phyloP scores from a whole-genome alignment of 2,797 vertebrate genomes.

The Enteromius afrohamiltoni region DNA sequence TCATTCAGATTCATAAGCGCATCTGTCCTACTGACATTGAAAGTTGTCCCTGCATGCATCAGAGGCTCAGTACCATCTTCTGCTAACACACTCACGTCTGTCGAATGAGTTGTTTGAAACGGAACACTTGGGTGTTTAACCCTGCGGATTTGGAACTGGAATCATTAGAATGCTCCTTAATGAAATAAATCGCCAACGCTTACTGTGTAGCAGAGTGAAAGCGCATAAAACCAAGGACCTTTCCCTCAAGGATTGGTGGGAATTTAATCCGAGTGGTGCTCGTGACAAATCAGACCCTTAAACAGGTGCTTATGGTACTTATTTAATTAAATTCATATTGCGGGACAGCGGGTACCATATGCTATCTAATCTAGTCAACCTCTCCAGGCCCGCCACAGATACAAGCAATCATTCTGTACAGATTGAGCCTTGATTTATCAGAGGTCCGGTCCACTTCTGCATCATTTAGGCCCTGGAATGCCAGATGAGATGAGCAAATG shows the following conservation, averaged over 20 bases:
- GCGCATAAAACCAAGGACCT: neutral
- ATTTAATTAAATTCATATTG: slow-evolving; percentile 39
- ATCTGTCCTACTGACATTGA: slow-evolving; percentile 49
- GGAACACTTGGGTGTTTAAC: slow-evolving; percentile 32
- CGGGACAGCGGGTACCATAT: slow-evolving; percentile 32
- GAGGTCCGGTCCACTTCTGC: slow-evolving; percentile 24
- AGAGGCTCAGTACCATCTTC: slow-evolving; percentile 32
- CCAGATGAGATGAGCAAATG: slow-evolving; percentile 31
- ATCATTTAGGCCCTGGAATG: neutral
- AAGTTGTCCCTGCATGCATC: slow-evolving; percentile 47
- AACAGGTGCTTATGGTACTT: slow-evolving; percentile 26
- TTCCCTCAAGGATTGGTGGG: neutral
- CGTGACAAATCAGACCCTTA: slow-evolving; percentile 20
- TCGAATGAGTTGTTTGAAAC: slow-evolving; percentile 31
- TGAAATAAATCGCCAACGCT: neutral
- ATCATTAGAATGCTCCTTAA: slow-evolving; percentile 12
- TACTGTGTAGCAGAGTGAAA: neutral
- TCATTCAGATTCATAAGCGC: slow-evolving; percentile 42
- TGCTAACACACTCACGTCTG: slow-evolving; percentile 52
- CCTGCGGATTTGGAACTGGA: neutral
- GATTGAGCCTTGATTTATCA: slow-evolving; percentile 38
- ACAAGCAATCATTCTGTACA: slow-evolving; percentile 35
- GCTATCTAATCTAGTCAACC: slow-evolving; percentile 28
- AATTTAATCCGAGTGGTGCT: slow-evolving; percentile 14
- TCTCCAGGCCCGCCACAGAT: slow-evolving; percentile 19